A percentile compares a stretch with the other conserved stretches of the same genome.
Evolutionary conservation across 2,888 invertebrate species (phyloP).

Genomic region (Sturmia bella): DNA sequence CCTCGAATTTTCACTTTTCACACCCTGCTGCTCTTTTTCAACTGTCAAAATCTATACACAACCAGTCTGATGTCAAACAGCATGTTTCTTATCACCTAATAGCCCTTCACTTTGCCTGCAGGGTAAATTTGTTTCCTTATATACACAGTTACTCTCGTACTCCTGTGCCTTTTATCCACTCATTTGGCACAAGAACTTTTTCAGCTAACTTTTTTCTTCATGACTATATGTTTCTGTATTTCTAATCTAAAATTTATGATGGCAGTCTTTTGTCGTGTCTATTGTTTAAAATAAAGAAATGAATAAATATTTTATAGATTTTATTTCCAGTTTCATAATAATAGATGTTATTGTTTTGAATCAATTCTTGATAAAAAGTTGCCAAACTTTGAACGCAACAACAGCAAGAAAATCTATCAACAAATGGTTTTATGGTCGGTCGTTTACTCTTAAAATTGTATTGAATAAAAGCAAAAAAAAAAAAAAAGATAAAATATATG

Average conservation of each 20-base stretch:
- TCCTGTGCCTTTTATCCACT: background rate
- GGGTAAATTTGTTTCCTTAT: too few species aligned
- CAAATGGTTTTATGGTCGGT: constrained; percentile 46
- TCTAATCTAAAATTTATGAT: constrained; percentile 35
- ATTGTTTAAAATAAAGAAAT: constrained; percentile 26
- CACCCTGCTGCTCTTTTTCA: too few species aligned
- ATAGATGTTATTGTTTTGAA: constrained; percentile 30
- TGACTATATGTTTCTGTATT: too few species aligned
- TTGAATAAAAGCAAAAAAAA: background rate
- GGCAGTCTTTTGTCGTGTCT: constrained; percentile 4
- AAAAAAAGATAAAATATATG: background rate
- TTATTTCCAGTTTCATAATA: constrained; percentile 40
- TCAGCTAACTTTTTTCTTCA: constrained; percentile 1
- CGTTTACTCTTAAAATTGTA: constrained; percentile 19
- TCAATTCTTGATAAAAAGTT: constrained; percentile 49
- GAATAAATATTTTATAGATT: constrained; percentile 45
- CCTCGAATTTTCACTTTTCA: too few species aligned
- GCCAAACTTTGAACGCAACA: constrained; percentile 39
- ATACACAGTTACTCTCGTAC: background rate
- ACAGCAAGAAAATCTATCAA: constrained; percentile 27
- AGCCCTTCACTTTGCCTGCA: too few species aligned
- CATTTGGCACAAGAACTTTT: constrained; percentile 17
- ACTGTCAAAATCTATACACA: too few species aligned
- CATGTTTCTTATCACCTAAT: too few species aligned
- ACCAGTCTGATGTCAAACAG: too few species aligned